Conservation (phyloP, 35 echinoderm and acorn worm species). For the Acanthaster planci region DNA sequence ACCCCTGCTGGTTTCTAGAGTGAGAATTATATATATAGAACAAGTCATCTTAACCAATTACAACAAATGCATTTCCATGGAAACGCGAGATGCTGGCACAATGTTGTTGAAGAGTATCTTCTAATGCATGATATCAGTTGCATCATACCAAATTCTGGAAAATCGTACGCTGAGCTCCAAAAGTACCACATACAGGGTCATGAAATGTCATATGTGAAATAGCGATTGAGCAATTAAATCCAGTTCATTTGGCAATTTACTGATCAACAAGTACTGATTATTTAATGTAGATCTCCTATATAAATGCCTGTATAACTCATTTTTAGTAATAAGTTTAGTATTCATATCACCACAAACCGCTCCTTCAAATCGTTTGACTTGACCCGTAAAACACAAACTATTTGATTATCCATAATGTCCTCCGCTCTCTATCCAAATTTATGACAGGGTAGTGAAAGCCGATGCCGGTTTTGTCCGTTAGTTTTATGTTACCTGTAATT, state of each 20-base stretch:
- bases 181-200: slow-evolving; percentile 6
- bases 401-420: too few relatives aligned
- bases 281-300: not conserved
- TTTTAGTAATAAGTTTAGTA: not conserved
- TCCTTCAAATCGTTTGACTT: slow-evolving; percentile 3
- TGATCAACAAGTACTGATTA: not conserved
- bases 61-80: not conserved
- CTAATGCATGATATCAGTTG: not conserved
- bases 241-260: not conserved
- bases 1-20: not conserved
- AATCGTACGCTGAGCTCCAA: not conserved
- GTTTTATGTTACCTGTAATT: too few relatives aligned
- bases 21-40: slow-evolving; percentile 6
- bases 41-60: not conserved
- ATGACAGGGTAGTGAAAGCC: too few relatives aligned
- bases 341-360: not conserved
- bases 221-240: not conserved
- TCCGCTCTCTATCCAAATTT: too few relatives aligned
- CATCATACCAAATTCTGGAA: not conserved
- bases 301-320: not conserved
- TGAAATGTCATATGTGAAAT: not conserved
- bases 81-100: not conserved
- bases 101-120: not conserved
- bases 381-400: too few relatives aligned
- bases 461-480: too few relatives aligned